Evolutionary conservation across 1,140 invertebrate species (phyloP), one percentile per base, ranked within the genome.

Genomic region (Olivierus martensii): DNA sequence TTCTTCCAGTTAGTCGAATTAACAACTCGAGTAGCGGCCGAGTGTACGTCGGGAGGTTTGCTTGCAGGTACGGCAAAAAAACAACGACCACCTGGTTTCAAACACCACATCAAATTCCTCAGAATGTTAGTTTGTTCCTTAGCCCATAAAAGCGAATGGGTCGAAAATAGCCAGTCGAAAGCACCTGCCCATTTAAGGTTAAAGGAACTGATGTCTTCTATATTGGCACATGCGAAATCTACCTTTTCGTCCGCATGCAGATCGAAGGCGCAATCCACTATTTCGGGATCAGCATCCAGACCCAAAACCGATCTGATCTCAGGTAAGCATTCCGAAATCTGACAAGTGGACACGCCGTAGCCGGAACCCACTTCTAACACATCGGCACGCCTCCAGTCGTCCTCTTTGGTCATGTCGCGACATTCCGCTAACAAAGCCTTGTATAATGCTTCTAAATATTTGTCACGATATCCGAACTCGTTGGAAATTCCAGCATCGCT

Each of bases 81-180:
- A 39, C 56, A 53, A 9, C 41, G 48, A 0, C 56, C 56, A 1
- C 49, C 56, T 1, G 56, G 56, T 44, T 51, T 53, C 34, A 58
- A 12, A 21, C 52, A 53, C 56, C 56, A 58, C 56, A 58, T 51
- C 18, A 58, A 46, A 19, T 58, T 58, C 34, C 52, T 53, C 19
- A 58, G 44, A 22, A 48, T 52, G 1, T 48, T 35, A 0, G 46
- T 36, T 12, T 53, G 51, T 14, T 54, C 56, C 19, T 45, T 21
- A 18, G 49, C 56, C 34, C 49, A 55, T n/a, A 53, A 51, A 44
- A 58, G 12, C 6, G 56, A 48, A 4, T 56, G 55, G 3, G 55
- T 44, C 2, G 55, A 56, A 21, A 56, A 56, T 10, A 56, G 35
- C 56, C 56, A 58, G 3, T 58, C 52, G 34, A 58, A 58, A 28